These are phyloP conservation scores for Edolisoma coerulescens DNA, from an alignment of 2,113 vertebrate genomes.

Conservation along the genomic window DNA sequence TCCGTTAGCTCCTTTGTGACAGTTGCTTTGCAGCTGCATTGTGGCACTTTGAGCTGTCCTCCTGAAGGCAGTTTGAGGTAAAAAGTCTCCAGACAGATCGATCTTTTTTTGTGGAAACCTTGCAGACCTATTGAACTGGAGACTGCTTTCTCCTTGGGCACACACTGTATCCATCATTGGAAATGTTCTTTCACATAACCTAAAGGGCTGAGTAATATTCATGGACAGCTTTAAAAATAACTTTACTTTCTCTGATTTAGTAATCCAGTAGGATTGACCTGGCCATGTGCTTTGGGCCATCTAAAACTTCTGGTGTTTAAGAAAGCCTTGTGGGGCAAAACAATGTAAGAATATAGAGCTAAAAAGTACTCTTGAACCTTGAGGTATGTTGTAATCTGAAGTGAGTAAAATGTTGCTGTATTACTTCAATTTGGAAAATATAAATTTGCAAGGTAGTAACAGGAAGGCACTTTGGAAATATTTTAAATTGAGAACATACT, in stretches of 20 bases:
- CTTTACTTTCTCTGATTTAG: background rate
- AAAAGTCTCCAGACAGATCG: background rate
- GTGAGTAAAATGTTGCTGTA: background rate
- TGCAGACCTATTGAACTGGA: background rate
- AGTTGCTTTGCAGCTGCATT: background rate
- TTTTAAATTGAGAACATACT: background rate
- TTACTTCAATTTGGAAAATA: background rate
- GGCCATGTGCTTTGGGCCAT: background rate
- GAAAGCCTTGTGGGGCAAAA: background rate
- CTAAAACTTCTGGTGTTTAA: background rate
- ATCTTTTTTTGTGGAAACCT: background rate
- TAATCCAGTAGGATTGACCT: background rate
- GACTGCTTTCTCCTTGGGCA: background rate
- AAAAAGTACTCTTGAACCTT: background rate
- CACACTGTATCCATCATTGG: fast-evolving
- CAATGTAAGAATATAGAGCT: background rate
- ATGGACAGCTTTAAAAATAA: background rate
- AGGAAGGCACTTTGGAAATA: background rate
- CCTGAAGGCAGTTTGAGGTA: background rate
- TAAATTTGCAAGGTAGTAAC: background rate
- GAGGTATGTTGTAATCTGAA: background rate
- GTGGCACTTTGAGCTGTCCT: background rate
- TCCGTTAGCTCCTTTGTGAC: background rate
- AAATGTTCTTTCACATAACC: background rate
- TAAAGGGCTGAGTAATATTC: background rate